Base-by-base conservation (phyloP, 1,140 invertebrate species). In the Diachasmimorpha longicaudata region DNA sequence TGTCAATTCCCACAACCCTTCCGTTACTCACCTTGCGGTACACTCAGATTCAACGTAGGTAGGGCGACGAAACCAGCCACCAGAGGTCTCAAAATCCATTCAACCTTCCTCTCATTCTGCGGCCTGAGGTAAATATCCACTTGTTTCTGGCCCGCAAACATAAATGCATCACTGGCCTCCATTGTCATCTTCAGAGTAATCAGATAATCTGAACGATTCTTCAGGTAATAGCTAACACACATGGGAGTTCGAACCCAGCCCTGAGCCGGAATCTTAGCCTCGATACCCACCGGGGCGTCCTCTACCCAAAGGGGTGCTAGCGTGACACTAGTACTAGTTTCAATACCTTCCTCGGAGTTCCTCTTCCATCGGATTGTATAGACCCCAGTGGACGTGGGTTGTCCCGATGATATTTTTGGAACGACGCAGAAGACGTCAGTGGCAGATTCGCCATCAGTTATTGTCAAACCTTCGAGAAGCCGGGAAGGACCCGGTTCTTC, bases 81-180 rank as follows among this genome's bases (percentile, higher is more conserved):
- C 37, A 93, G 78, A 13, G 92, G 92, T 67, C 92, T 90, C 67
- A 93, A 84, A 78, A 92, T 92, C 88, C 92, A 93, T 39, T 88
- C 89, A 39, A 93, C 79, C 74, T 88, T 87, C 79, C 90, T 89
- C 63, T 89, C 87, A 70, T 90, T 90, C 58, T 90, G 86, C 4
- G 92, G 92, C 70, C 91, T 81, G 74, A 93, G 87, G 39, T 90
- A 88, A 77, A 93, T 88, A 73, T 92, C 90, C 4, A 92, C 81
- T 88, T 96, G 94, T 90, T 96, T 97, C 79, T 96, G 95, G 4
- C 96, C 96, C 79, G 95, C 92, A 90, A 95, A 97, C 94, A 97
- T 96, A 82, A 97, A 97, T 11, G 92, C 93, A 85, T 97, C 95
- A 79, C 92, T 95, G 0, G 93, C 92, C 79, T 97, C 95, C 89